Evolutionary conservation across 2,113 vertebrate species (phyloP).

Genomic region (Solea senegalensis): DNA sequence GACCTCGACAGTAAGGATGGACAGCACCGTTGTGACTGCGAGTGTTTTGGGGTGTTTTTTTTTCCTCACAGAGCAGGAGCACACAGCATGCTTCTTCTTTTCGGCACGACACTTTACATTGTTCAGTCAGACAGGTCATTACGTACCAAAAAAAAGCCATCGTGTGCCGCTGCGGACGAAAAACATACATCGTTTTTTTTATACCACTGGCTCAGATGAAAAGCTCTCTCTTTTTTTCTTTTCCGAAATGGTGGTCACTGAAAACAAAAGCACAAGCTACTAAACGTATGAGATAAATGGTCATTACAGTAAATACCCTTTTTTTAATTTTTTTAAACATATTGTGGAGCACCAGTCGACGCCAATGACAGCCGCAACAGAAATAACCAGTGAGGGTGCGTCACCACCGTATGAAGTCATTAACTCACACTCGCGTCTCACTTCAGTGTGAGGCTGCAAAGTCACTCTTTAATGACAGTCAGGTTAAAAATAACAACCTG

Average conservation of each 20-base stretch:
- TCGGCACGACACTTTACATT: constrained; percentile 63
- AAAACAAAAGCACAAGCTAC: constrained; percentile 67
- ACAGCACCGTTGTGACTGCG: constrained; percentile 66
- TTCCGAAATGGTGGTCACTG: constrained; percentile 44
- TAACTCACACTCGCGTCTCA: neutral
- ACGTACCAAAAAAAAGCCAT: constrained; percentile 50
- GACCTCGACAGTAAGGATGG: constrained; percentile 59
- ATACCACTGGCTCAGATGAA: constrained; percentile 65
- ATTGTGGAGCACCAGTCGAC: constrained; percentile 70
- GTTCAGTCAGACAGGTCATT: constrained; percentile 56
- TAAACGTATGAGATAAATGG: constrained; percentile 52
- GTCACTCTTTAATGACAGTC: constrained; percentile 17
- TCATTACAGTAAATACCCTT: constrained; percentile 25
- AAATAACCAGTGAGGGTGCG: constrained; percentile 35
- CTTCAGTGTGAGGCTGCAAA: constrained; percentile 39
- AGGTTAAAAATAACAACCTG: constrained; percentile 37
- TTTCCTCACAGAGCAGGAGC: constrained; percentile 55
- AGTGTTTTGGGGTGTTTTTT: constrained; percentile 8
- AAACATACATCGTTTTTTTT: constrained; percentile 42
- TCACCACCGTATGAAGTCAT: constrained; percentile 8
- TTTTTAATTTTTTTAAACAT: constrained; percentile 40
- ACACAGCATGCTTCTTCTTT: constrained; percentile 68
- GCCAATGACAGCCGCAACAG: constrained; percentile 51
- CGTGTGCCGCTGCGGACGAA: constrained; percentile 31
- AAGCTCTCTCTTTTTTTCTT: constrained; percentile 32